Base-by-base conservation (phyloP, 2,888 invertebrate genomes). In the Willowsia nigromaculata region DNA sequence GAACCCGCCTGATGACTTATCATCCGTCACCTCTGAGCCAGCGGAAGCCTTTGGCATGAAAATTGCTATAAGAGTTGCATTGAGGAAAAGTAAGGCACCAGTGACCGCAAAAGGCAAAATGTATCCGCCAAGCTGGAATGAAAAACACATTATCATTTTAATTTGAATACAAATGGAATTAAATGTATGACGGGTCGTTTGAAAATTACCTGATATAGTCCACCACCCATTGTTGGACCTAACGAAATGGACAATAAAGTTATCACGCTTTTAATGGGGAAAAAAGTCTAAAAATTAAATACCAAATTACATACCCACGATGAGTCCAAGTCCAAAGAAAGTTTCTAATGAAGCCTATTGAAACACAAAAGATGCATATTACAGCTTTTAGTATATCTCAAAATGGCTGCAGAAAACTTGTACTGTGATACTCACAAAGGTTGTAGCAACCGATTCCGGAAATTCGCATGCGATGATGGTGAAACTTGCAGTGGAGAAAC, bases 391-490 rank as follows among this genome's bases (percentile, higher is more conserved):
- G n/a, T n/a, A n/a, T n/a, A n/a, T n/a, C n/a, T n/a, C n/a, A n/a
- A n/a, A n/a, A n/a, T n/a, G n/a, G n/a, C n/a, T n/a, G n/a, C n/a
- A n/a, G n/a, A n/a, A 15, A n/a, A 15, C 3, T 50, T 50, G n/a
- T 7, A 53, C 1, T 18, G 40, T 94, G 11, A 0, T 1, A 80
- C 96, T 96, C 94, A 97, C 97, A 94, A 98, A 98, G 93, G 97
- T 97, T 3, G 96, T 96, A 0, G 97, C 97, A 0, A 97, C 96
- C 93, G 97, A 96, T 91, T 97, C 95, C 0, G 97, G 97, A 94
- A 98, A 98, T 94, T 97, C 97, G 94, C 96, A 96, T 62, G 97
- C 97, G 91, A 97, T 96, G 92, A 97, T 97, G 1, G 97, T 97
- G 94, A 97, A 98, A 92, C 97, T 96, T 0, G 97, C 97, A 0